Evolutionary conservation across 2,113 vertebrate species (phyloP).

Genomic region (Corvus moneduloides): DNA sequence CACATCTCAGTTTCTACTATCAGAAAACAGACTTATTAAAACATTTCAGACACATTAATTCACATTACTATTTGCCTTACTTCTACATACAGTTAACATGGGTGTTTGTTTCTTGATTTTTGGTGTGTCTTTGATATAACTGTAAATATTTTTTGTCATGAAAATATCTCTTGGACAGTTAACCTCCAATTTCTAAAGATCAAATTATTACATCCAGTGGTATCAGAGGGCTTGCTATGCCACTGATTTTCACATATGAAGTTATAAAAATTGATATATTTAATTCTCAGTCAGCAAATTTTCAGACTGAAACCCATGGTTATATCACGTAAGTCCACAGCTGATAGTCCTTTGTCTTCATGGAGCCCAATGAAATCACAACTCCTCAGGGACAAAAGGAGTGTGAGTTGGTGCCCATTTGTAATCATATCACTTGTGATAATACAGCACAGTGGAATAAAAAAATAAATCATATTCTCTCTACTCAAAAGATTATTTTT

Average conservation of each 20-base stretch:
- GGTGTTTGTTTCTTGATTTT: background rate
- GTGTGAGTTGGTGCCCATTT: background rate
- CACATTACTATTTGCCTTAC: background rate
- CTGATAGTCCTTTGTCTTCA: background rate
- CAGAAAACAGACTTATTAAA: background rate
- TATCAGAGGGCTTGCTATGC: background rate
- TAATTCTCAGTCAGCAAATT: background rate
- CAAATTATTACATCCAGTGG: background rate
- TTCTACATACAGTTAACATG: background rate
- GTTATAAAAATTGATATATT: background rate
- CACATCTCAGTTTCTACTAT: background rate
- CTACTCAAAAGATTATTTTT: background rate
- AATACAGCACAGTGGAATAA: background rate
- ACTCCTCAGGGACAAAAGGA: background rate
- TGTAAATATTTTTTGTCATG: background rate
- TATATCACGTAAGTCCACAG: background rate
- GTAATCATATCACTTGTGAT: background rate
- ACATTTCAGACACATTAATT: background rate
- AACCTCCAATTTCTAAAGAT: background rate
- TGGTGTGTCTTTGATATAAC: background rate
- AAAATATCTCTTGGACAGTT: background rate
- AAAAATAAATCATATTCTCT: background rate
- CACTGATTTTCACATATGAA: background rate
- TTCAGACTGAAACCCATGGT: background rate
- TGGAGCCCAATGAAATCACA: background rate